These are phyloP conservation scores for Characodon lateralis DNA, from an alignment of 2,797 vertebrate genomes.

Conservation along the genomic window DNA sequence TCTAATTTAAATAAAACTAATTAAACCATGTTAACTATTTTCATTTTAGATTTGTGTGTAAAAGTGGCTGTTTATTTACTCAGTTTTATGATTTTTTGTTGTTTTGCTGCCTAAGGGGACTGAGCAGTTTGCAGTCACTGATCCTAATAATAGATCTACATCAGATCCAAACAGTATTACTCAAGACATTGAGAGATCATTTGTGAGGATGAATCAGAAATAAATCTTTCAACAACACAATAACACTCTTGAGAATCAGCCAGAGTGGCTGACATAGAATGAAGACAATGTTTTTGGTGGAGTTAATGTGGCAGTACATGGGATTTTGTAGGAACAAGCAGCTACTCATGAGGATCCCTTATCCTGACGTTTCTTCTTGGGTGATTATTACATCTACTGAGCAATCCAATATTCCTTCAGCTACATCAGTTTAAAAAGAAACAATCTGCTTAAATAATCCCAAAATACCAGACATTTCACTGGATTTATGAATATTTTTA, in stretches of 20 bases:
- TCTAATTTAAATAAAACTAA: neutral
- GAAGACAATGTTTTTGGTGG: neutral
- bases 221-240: neutral
- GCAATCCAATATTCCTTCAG: neutral
- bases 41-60: neutral
- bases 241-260: neutral
- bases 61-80: neutral
- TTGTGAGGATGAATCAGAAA: neutral
- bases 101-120: neutral
- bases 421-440: neutral
- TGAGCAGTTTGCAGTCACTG: neutral
- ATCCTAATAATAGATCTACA: neutral
- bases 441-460: neutral
- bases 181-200: neutral
- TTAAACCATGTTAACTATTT: neutral
- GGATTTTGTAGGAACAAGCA: neutral
- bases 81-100: neutral
- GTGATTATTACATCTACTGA: neutral
- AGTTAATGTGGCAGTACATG: neutral
- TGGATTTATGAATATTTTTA: neutral
- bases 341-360: neutral
- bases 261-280: neutral
- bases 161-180: neutral
- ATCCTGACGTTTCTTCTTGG: neutral
- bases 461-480: neutral